A percentile compares a stretch with the other conserved stretches of the same genome.
These are phyloP conservation scores for Phoenicopterus ruber DNA, from an alignment of 2,113 vertebrate species.

Conservation along the genomic window DNA sequence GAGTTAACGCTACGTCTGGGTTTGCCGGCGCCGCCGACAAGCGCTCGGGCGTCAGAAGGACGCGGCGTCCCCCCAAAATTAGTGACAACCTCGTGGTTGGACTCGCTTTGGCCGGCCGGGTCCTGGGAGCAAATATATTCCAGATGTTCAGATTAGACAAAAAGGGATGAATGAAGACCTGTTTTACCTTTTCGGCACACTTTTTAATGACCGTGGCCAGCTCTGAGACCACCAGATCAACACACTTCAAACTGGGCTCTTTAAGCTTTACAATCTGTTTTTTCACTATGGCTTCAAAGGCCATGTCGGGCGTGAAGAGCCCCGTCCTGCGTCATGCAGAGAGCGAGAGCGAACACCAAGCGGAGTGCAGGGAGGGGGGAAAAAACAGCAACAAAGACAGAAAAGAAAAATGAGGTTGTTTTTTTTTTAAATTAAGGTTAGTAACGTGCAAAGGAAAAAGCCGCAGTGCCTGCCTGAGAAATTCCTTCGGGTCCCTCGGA, in stretches of 20 bases:
- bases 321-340: constrained; percentile 70
- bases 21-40: neutral
- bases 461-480: constrained; percentile 32
- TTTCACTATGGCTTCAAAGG: constrained; percentile 79
- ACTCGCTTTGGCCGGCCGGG: neutral
- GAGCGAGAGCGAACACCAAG: neutral
- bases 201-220: constrained; percentile 76
- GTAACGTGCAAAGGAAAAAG: constrained; percentile 27
- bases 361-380: neutral
- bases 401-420: constrained; percentile 38
- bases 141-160: neutral
- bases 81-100: rapidly evolving
- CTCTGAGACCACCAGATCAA: constrained; percentile 76
- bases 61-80: rapidly evolving
- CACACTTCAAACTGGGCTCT: constrained; percentile 76
- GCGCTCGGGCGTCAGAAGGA: neutral
- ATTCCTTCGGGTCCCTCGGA: constrained; percentile 20
- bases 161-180: neutral
- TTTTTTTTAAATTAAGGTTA: constrained; percentile 10
- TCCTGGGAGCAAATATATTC: constrained; percentile 1
- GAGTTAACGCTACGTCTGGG: neutral
- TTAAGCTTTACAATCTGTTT: constrained; percentile 75
- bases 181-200: constrained; percentile 75
- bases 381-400: neutral
- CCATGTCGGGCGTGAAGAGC: constrained; percentile 77